These are phyloP conservation scores for Erinaceus europaeus DNA, from an alignment of 2,113 vertebrate species.

Conservation along the genomic window DNA sequence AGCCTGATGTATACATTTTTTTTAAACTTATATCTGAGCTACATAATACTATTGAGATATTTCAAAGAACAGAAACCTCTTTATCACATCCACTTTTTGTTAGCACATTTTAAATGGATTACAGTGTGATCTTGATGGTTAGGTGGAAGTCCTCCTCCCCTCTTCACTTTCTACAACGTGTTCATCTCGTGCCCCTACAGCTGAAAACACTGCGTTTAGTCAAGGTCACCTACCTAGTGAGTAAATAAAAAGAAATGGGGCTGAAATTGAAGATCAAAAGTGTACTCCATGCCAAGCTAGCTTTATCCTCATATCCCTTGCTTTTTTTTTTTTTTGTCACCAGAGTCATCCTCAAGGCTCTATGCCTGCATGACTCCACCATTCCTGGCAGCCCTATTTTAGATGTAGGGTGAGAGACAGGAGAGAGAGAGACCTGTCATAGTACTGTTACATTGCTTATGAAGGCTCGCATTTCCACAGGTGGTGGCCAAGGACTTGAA, in stretches of 20 bases:
- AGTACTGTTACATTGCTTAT: too few relatives aligned
- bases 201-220: background rate
- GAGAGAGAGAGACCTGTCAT: too few relatives aligned
- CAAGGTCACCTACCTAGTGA: background rate
- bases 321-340: background rate
- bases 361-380: too few relatives aligned
- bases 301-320: background rate
- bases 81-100: background rate
- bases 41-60: background rate
- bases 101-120: background rate
- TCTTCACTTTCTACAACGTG: rapidly evolving
- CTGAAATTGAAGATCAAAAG: background rate
- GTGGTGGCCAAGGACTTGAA: too few relatives aligned
- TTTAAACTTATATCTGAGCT: background rate
- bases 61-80: background rate
- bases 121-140: rapidly evolving
- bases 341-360: too few relatives aligned
- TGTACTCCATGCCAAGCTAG: background rate
- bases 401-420: too few relatives aligned
- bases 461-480: too few relatives aligned
- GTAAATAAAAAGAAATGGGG: background rate
- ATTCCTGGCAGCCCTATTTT: too few relatives aligned
- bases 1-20: too few relatives aligned
- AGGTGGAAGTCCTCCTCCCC: too few relatives aligned
- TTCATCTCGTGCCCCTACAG: background rate